Conservation (phyloP, 2,888 invertebrate genomes). For the Bhutanitis thaidina region DNA sequence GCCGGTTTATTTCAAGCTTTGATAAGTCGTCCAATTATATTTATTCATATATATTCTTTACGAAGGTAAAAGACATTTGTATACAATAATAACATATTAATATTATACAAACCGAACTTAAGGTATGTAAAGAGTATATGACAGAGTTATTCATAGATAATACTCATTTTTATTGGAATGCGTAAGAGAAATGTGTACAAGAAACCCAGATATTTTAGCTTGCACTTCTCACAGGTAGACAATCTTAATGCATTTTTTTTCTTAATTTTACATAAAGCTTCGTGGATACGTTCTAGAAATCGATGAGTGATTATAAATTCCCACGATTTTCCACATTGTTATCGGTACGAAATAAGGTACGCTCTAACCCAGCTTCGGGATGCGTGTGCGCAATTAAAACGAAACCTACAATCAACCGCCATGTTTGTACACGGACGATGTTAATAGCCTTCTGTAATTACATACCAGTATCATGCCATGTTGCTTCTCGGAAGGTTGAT, state of each 20-base stretch:
- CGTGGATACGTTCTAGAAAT: conserved; percentile 32
- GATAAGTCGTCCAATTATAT: too few relatives aligned
- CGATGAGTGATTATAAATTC: conserved; percentile 63
- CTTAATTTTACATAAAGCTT: not conserved
- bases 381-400: conserved; percentile 79
- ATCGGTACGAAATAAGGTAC: conserved; percentile 41
- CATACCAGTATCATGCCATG: conserved; percentile 73
- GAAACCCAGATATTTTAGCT: too few relatives aligned
- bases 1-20: too few relatives aligned
- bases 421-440: conserved; percentile 79
- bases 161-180: too few relatives aligned
- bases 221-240: too few relatives aligned
- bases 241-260: not conserved
- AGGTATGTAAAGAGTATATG: too few relatives aligned
- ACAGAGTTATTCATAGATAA: too few relatives aligned
- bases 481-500: conserved; percentile 75
- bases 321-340: conserved; percentile 50
- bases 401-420: conserved; percentile 78
- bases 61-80: too few relatives aligned
- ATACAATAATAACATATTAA: too few relatives aligned
- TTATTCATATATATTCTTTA: too few relatives aligned
- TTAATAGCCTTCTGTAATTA: conserved; percentile 78
- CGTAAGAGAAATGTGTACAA: too few relatives aligned
- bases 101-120: too few relatives aligned
- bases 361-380: conserved; percentile 66